These are phyloP conservation scores for Urocitellus parryii DNA, from an alignment of 2,113 vertebrate species.

Conservation along the genomic window DNA sequence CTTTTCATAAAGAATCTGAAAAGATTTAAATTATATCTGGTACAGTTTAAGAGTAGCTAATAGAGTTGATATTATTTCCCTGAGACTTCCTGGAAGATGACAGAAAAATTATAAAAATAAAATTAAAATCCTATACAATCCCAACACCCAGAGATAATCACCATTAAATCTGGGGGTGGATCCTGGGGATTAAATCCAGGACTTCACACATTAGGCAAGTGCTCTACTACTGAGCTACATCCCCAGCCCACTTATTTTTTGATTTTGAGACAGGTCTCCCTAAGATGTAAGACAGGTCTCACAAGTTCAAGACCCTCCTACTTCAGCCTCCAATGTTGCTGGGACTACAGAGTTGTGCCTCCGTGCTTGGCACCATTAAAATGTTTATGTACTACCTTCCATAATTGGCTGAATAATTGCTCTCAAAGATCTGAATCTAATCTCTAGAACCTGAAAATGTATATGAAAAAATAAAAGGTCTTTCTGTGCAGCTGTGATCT, in stretches of 20 bases:
- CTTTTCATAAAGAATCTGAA: slow-evolving; percentile 46
- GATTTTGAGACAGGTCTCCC: too few species aligned
- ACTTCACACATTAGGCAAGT: too few species aligned
- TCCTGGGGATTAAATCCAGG: too few species aligned
- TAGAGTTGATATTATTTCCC: background rate
- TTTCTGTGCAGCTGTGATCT: background rate
- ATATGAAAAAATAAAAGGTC: background rate
- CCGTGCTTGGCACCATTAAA: background rate
- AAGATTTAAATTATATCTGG: background rate
- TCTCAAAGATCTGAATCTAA: background rate
- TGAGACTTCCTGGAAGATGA: background rate
- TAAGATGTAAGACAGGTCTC: too few species aligned
- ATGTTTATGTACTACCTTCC: background rate
- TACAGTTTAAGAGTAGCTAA: slow-evolving; percentile 21
- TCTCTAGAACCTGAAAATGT: background rate
- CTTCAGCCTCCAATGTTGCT: too few species aligned
- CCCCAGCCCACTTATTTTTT: too few species aligned
- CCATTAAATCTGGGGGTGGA: background rate
- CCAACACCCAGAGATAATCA: slow-evolving; percentile 5
- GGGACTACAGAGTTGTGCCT: too few species aligned
- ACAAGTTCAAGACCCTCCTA: too few species aligned
- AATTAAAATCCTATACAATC: slow-evolving; percentile 55
- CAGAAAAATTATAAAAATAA: slow-evolving; percentile 13
- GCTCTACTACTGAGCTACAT: too few species aligned
- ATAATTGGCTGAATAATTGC: background rate